Percentiles rank a stretch among this genome's conserved stretches.
These are phyloP conservation scores for Alosa sapidissima DNA, from an alignment of 2,797 vertebrate genomes.

Conservation along the genomic window DNA sequence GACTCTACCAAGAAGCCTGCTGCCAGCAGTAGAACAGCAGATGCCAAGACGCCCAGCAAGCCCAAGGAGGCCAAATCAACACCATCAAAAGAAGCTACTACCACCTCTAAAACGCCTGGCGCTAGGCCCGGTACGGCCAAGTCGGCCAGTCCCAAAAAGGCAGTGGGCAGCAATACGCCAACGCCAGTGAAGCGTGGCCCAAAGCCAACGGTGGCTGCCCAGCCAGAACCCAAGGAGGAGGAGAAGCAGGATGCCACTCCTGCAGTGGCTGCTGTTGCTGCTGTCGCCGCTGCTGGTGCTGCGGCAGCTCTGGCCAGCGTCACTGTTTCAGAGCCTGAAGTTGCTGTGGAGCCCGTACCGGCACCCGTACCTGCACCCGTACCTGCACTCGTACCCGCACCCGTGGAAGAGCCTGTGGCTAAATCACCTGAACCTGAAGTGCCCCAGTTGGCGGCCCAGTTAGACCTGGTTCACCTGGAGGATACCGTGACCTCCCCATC, in stretches of 20 bases:
- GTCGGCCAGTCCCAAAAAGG: conserved; percentile 71
- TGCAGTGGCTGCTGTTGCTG: conserved; percentile 51
- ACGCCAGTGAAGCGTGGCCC: conserved; percentile 74
- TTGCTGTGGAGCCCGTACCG: conserved; percentile 25
- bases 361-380: conserved; percentile 20
- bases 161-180: conserved; percentile 75
- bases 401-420: conserved; percentile 13
- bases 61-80: conserved; percentile 66
- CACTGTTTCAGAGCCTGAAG: background rate
- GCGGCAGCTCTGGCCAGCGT: background rate
- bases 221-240: conserved; percentile 47
- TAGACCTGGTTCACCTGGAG: conserved; percentile 58
- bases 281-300: conserved; percentile 44
- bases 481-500: conserved; percentile 54
- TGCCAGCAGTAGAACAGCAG: conserved; percentile 58
- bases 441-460: conserved; percentile 53
- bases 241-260: conserved; percentile 49
- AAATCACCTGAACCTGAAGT: conserved; percentile 21
- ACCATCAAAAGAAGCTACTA: conserved; percentile 59
- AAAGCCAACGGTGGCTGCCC: conserved; percentile 55
- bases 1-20: conserved; percentile 67
- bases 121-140: conserved; percentile 64
- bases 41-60: conserved; percentile 64
- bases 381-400: conserved; percentile 19
- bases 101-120: conserved; percentile 55